phyloP scores from a whole-genome alignment of 1,140 invertebrate genomes.

The Temnothorax nylanderi region DNA sequence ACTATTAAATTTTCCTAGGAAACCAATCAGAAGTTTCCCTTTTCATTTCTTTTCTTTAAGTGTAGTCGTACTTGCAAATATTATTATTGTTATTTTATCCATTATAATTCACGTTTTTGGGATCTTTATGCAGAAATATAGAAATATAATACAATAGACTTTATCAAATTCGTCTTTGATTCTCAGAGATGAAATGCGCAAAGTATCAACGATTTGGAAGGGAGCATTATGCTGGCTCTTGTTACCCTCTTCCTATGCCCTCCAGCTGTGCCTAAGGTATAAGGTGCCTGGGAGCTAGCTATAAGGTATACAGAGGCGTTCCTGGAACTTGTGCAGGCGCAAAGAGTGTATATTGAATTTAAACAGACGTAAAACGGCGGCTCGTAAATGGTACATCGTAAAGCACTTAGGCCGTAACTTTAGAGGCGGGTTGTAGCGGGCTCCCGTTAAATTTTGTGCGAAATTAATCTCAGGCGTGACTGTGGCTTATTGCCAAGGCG shows the following conservation, averaged over 20 bases:
- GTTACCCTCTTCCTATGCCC: neutral
- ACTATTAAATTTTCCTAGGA: neutral
- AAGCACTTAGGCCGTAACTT: slow-evolving; percentile 56
- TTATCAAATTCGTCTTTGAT: neutral
- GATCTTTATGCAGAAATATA: neutral
- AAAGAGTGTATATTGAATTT: slow-evolving; percentile 60
- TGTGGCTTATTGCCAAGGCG: slow-evolving; percentile 71
- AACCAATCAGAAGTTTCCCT: neutral
- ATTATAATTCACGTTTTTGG: neutral
- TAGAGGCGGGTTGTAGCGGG: slow-evolving; percentile 46
- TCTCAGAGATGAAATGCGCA: neutral
- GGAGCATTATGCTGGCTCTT: neutral
- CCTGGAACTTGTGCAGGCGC: slow-evolving; percentile 42
- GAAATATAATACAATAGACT: neutral
- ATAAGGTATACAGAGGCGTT: slow-evolving; percentile 24
- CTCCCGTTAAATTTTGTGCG: slow-evolving; percentile 66
- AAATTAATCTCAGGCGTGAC: slow-evolving; percentile 70
- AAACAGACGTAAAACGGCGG: slow-evolving; percentile 58
- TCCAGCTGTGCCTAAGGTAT: neutral
- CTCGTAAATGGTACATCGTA: slow-evolving; percentile 28
- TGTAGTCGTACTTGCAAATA: neutral
- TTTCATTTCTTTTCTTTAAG: neutral
- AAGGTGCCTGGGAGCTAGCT: slow-evolving; percentile 20
- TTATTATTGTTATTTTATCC: neutral
- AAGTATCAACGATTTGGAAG: neutral